Evolutionary conservation across 2,797 vertebrate species (phyloP).

Genomic region (Pipistrellus pygmaeus): DNA sequence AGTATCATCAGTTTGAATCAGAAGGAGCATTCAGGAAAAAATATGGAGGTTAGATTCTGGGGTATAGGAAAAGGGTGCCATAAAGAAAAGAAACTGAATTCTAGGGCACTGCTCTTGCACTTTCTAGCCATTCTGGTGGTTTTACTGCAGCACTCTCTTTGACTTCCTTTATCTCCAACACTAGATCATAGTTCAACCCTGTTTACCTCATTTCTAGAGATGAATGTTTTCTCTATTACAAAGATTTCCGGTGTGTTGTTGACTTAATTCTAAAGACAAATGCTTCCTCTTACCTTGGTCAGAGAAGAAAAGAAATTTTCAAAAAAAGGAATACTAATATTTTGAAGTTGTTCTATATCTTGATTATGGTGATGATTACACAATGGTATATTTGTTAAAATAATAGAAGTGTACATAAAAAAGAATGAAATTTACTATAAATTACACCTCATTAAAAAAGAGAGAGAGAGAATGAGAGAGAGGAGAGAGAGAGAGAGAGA

Average conservation of each 20-base stretch:
- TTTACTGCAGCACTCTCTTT: neutral
- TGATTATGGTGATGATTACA: neutral
- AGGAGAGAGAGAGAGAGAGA: neutral
- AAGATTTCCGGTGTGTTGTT: neutral
- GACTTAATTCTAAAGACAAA: constrained; percentile 31
- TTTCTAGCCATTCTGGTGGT: neutral
- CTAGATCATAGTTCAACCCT: neutral
- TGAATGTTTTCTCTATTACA: constrained; percentile 2
- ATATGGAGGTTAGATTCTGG: neutral
- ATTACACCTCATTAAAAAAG: neutral
- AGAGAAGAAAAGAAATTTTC: neutral
- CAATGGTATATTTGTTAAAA: neutral
- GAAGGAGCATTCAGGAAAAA: constrained; percentile 49
- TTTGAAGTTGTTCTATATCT: constrained; percentile 18
- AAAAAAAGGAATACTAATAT: neutral
- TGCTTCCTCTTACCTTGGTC: neutral
- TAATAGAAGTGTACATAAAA: neutral
- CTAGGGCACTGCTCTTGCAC: neutral
- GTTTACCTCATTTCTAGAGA: neutral
- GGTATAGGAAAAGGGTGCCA: neutral
- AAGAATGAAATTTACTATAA: constrained; percentile 2
- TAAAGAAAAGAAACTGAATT: constrained; percentile 3
- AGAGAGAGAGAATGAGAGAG: neutral
- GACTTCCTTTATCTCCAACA: neutral
- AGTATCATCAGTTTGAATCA: neutral